phyloP scores from a whole-genome alignment of 23 tunicate genomes.

The Halocynthia roretzi region DNA sequence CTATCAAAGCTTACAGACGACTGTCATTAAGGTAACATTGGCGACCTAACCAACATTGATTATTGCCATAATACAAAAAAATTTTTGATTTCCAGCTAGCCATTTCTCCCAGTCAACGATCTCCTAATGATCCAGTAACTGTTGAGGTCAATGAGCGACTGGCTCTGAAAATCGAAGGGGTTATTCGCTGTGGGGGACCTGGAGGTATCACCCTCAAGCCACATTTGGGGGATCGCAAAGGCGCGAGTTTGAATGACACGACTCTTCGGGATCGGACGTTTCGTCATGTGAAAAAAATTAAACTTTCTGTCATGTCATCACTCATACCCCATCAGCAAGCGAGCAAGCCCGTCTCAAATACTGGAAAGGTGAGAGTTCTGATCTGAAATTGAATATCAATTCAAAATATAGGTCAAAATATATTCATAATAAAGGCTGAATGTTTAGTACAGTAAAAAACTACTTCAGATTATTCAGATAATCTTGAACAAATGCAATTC shows the following conservation, averaged over 20 bases:
- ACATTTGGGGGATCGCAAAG: neutral
- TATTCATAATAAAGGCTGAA: no score
- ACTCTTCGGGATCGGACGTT: neutral
- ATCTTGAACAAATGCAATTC: no score
- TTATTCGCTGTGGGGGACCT: slow-evolving; percentile 34
- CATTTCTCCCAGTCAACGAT: slow-evolving; percentile 69
- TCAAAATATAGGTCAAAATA: no score
- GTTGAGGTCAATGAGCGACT: slow-evolving; percentile 62
- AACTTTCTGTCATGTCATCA: neutral
- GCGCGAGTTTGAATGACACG: no score
- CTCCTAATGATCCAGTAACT: slow-evolving; percentile 47
- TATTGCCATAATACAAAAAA: neutral
- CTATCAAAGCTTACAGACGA: slow-evolving; percentile 85
- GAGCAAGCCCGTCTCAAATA: neutral
- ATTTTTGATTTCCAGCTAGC: slow-evolving; percentile 40
- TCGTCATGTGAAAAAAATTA: slow-evolving; percentile 7
- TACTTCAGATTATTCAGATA: no score
- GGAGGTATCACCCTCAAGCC: neutral
- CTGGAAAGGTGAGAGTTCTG: neutral
- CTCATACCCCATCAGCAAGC: neutral
- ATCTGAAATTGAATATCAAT: no score
- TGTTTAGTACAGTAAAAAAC: no score
- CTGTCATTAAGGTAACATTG: slow-evolving; percentile 60
- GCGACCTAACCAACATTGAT: neutral
- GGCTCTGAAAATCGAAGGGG: slow-evolving; percentile 91